A percentile compares a stretch with the other conserved stretches of the same genome.
Evolutionary conservation across 2,888 invertebrate species (phyloP).

Genomic region (Idaea dimidiata): DNA sequence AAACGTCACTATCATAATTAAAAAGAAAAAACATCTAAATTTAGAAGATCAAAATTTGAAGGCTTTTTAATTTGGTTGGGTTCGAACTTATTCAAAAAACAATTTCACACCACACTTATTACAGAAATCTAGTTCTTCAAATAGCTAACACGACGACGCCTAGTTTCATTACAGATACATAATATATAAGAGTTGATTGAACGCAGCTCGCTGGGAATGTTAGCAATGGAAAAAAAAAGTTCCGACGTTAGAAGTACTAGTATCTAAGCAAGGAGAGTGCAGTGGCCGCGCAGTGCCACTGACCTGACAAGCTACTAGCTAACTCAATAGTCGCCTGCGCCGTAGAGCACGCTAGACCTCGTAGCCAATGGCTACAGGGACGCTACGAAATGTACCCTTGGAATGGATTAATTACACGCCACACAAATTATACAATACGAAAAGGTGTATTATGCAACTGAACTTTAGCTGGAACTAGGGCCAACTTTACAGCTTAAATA

Average conservation of each 20-base stretch:
- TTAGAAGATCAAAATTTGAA: no score
- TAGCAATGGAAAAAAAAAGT: conserved; percentile 72
- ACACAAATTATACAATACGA: background rate
- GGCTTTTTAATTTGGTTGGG: no score
- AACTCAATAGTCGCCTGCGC: conserved; percentile 18
- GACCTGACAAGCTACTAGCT: conserved; percentile 57
- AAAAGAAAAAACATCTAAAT: no score
- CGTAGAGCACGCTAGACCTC: conserved; percentile 42
- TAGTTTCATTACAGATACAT: conserved; percentile 32
- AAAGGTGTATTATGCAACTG: no score
- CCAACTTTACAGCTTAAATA: no score
- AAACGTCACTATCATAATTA: no score
- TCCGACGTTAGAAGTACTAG: conserved; percentile 65
- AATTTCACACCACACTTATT: conserved; percentile 12
- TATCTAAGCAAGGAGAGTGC: conserved; percentile 77
- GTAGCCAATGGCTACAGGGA: conserved; percentile 57
- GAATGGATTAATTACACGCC: conserved; percentile 17
- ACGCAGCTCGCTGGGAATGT: conserved; percentile 65
- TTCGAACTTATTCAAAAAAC: no score
- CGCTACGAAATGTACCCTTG: conserved; percentile 52
- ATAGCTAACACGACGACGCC: conserved; percentile 25
- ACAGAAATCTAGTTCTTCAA: conserved; percentile 18
- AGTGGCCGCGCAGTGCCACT: conserved; percentile 75
- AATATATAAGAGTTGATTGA: conserved; percentile 38
- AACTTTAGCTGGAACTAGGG: no score